Evolutionary conservation across 2,888 invertebrate genomes (phyloP).

Genomic region (Bibio marci): DNA sequence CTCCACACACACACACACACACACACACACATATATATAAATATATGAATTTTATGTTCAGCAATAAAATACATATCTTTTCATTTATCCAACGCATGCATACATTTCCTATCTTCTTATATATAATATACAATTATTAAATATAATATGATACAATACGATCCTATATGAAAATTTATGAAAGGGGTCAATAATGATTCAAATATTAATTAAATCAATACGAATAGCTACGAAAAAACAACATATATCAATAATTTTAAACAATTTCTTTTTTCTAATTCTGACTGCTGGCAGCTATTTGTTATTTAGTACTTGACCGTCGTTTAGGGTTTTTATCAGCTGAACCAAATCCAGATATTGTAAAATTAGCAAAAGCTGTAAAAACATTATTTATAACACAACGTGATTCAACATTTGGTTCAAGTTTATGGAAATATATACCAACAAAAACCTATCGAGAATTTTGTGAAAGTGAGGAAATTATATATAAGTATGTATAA

Average conservation of each 20-base stretch:
- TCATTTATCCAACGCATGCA: no score
- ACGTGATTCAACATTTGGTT: conserved; percentile 65
- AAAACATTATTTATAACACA: conserved; percentile 61
- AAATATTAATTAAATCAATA: no score
- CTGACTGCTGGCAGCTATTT: conserved; percentile 58
- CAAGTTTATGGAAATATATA: conserved; percentile 61
- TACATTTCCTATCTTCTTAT: no score
- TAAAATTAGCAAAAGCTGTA: conserved; percentile 50
- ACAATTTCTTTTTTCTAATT: no score
- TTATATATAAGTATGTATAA: conserved; percentile 59
- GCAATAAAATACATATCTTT: background rate
- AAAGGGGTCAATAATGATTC: no score
- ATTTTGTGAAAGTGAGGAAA: conserved; percentile 57
- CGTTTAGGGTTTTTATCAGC: conserved; percentile 55
- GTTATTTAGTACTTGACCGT: conserved; percentile 59
- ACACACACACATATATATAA: background rate
- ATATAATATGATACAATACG: no score
- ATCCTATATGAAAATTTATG: no score
- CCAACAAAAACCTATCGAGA: conserved; percentile 50
- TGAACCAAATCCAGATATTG: conserved; percentile 37
- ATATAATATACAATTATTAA: no score
- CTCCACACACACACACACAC: background rate
- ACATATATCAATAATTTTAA: conserved; percentile 1
- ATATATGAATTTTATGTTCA: background rate
- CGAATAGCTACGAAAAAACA: conserved; percentile 12